Evolutionary conservation across 2,113 vertebrate species (phyloP).

Genomic region (Aegotheles bennettii): DNA sequence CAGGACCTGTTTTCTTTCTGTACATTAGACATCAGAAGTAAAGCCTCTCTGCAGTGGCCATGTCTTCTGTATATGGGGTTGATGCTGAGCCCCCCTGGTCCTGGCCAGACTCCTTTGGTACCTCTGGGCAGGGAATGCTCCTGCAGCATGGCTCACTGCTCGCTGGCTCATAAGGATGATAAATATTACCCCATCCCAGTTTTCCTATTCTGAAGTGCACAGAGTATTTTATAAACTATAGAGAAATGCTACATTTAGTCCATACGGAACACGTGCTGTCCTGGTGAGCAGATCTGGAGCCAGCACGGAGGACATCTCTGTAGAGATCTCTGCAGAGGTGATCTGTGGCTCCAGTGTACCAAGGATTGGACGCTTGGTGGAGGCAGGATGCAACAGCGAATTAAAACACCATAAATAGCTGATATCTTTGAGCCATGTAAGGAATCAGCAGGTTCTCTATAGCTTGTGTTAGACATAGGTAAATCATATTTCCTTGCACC

Average conservation of each 20-base stretch:
- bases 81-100: neutral
- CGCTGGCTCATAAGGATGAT: accelerated
- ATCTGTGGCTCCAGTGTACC: accelerated
- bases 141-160: accelerated
- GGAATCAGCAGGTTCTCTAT: neutral
- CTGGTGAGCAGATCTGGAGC: accelerated
- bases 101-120: neutral
- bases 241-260: neutral
- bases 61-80: neutral
- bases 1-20: neutral
- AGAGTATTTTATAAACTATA: neutral
- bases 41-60: neutral
- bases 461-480: accelerated
- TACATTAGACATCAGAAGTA: neutral
- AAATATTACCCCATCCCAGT: neutral
- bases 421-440: accelerated
- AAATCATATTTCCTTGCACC: neutral
- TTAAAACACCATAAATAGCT: accelerated
- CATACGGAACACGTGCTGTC: accelerated
- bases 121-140: neutral
- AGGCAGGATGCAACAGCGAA: neutral
- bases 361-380: neutral
- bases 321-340: neutral
- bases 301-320: neutral
- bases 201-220: neutral